Base-by-base conservation (phyloP, 64 coral and sea anemone species). In the Montipora efflorescens region DNA sequence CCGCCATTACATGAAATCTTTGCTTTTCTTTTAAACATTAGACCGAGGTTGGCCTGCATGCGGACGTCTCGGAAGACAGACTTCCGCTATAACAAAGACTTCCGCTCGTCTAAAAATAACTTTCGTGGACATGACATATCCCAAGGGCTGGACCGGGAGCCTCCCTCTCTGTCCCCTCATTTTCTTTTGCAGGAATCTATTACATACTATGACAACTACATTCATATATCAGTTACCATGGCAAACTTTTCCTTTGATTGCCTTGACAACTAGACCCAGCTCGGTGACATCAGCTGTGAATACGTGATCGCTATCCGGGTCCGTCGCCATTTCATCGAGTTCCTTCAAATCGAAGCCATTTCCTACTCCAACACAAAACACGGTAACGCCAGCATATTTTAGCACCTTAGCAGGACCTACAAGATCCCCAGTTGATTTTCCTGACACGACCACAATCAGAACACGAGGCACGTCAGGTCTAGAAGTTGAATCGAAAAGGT, bases 361-460 rank as follows among this genome's bases (percentile, higher is more conserved):
- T 18, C 96, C 96, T 8, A 97, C 88, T 51, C 96, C 96, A 48
- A 97, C 74, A 28, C 78, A 68, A 23, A 94, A 97, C 47, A 97
- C 94, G 23, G 82, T 95, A 15, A 97, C 81, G 20, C 93, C 93
- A 36, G 53, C 59, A 59, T 94, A 83, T 23, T 75, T 91, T 1
- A 97, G 89, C 1, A 47, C 84, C 23, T 91, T 84, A 4, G 96
- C 53, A 5, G 96, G 96, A 13, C 58, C 19, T 3, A 79, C 14
- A 25, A 95, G 57, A 48, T 50, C 67, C 57, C 36, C 72, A 44
- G 51, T 48, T 45, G 48, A 90, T 81, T 76, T 84, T 67, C 59
- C 84, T n/a, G 49, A 88, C 43, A 18, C 28, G 3, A 88, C 14
- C 44, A 59, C 43, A 59, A 22, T 87, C 25, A 67, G 75, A 52